Conservation (phyloP, 2,888 invertebrate genomes). For the Synanthedon vespiformis region DNA sequence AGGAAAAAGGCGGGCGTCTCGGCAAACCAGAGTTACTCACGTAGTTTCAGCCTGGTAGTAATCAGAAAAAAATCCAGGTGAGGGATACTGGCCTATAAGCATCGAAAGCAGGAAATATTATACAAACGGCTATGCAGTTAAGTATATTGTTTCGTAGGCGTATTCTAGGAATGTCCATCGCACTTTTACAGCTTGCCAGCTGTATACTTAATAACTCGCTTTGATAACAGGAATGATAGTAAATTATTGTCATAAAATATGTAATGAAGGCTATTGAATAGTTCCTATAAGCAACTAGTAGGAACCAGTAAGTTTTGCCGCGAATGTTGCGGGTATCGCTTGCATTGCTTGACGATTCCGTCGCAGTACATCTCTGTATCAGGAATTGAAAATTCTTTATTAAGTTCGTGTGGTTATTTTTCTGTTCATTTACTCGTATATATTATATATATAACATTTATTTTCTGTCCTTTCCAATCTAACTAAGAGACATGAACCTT, state of each 20-base stretch:
- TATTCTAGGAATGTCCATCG: background rate
- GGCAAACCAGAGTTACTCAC: too few relatives aligned
- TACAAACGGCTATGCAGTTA: too few relatives aligned
- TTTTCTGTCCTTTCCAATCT: background rate
- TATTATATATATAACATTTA: background rate
- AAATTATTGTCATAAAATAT: slow-evolving; percentile 15
- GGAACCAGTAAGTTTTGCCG: background rate
- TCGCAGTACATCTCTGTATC: too few relatives aligned
- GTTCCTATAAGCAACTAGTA: slow-evolving; percentile 4
- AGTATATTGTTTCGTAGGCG: background rate
- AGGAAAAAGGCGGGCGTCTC: too few relatives aligned
- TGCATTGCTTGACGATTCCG: too few relatives aligned
- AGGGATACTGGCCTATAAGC: too few relatives aligned
- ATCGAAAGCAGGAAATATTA: too few relatives aligned
- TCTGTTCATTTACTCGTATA: background rate
- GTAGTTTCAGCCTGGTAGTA: too few relatives aligned
- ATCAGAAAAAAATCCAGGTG: too few relatives aligned
- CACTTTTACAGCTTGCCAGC: background rate
- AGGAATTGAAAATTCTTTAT: too few relatives aligned
- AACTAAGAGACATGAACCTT: too few relatives aligned
- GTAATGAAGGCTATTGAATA: slow-evolving; percentile 8
- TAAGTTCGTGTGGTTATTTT: background rate
- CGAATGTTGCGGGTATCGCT: background rate
- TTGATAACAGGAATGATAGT: slow-evolving; percentile 10
- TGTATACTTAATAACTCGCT: background rate